phyloP scores from a whole-genome alignment of 2,113 vertebrate species.

The Sphyrna mokarran region DNA sequence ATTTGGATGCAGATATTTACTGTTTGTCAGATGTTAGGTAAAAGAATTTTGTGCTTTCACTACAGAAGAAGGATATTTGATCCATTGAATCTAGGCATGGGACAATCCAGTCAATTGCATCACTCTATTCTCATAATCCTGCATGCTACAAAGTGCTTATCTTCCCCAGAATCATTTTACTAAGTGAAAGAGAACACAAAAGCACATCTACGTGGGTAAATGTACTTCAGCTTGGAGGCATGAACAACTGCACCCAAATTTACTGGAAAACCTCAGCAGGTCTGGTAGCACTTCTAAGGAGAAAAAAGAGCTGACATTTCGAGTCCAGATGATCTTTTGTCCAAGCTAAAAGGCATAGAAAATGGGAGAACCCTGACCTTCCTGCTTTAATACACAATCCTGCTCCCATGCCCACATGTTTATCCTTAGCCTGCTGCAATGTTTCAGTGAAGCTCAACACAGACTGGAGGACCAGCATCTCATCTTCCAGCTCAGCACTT shows the following conservation, averaged over 20 bases:
- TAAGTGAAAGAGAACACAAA: neutral
- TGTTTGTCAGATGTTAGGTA: neutral
- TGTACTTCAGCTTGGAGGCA: neutral
- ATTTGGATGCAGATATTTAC: neutral
- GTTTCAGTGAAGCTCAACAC: too few relatives aligned
- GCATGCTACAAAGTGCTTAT: neutral
- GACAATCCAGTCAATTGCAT: neutral
- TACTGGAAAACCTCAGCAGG: too few relatives aligned
- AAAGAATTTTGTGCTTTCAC: neutral
- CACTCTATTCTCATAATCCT: neutral
- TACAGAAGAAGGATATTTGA: neutral
- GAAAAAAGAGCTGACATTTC: too few relatives aligned
- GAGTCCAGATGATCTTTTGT: too few relatives aligned
- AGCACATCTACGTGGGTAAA: neutral
- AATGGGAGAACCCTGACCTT: too few relatives aligned
- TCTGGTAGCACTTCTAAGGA: too few relatives aligned
- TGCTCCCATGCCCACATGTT: too few relatives aligned
- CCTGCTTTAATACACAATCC: too few relatives aligned
- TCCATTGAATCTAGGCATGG: neutral
- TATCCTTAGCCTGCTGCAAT: too few relatives aligned
- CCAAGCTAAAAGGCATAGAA: too few relatives aligned
- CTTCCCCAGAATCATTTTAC: neutral
- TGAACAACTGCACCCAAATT: neutral
- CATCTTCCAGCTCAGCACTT: too few relatives aligned
- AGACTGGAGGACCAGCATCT: too few relatives aligned